Percentiles rank a stretch among this genome's conserved stretches.
Evolutionary conservation across 2,888 invertebrate species (phyloP).

Genomic region (Lycia hirtaria): DNA sequence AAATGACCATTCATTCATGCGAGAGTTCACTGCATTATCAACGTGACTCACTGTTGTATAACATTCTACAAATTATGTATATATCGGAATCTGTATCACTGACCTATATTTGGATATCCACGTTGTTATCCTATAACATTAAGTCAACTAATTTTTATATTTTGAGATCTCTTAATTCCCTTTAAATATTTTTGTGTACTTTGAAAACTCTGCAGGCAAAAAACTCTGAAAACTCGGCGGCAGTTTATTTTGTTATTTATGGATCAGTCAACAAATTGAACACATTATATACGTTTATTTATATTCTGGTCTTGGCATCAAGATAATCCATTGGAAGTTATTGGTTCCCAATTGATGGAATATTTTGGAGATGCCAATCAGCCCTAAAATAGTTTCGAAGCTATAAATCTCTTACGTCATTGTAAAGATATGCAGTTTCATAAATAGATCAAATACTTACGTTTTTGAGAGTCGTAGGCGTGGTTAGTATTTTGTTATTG

Average conservation of each 20-base stretch:
- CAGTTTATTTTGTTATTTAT: neutral
- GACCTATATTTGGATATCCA: slow-evolving; percentile 32
- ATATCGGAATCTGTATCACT: slow-evolving; percentile 26
- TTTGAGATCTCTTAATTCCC: neutral
- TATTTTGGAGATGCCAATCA: slow-evolving; percentile 3
- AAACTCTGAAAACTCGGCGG: no score
- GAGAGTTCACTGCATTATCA: slow-evolving; percentile 32
- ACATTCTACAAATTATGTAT: slow-evolving; percentile 25
- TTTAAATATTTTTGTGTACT: neutral
- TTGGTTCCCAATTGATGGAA: slow-evolving; percentile 6
- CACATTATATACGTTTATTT: slow-evolving; percentile 1
- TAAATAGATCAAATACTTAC: slow-evolving; percentile 30
- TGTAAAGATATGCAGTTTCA: slow-evolving; percentile 16
- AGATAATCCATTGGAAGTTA: slow-evolving; percentile 3
- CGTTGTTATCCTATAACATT: neutral
- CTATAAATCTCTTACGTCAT: slow-evolving; percentile 19
- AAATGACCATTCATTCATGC: slow-evolving; percentile 32
- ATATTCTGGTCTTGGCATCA: neutral
- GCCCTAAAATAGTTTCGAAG: slow-evolving; percentile 16
- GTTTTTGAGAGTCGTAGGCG: slow-evolving; percentile 22
- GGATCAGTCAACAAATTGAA: neutral
- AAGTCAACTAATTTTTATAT: neutral
- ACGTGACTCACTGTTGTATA: slow-evolving; percentile 23
- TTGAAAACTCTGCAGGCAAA: neutral
- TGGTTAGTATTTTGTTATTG: slow-evolving; percentile 13